Base-by-base conservation (phyloP, 2,888 invertebrate genomes). In the Amaurobius ferox region DNA sequence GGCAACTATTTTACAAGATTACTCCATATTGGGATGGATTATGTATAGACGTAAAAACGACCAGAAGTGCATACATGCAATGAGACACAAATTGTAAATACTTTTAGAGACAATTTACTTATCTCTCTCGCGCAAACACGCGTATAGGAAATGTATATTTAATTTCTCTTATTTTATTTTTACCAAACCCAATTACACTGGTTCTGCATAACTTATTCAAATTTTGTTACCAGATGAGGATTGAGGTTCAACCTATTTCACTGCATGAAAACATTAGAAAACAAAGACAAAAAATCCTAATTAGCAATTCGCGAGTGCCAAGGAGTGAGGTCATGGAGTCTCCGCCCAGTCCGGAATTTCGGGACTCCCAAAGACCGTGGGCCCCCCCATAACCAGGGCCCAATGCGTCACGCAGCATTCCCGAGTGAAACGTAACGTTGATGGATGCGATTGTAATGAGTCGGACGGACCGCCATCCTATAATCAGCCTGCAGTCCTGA, bases 371-470 rank as follows among this genome's bases (percentile, higher is more conserved):
- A 39, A 64, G 64, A 39, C 40, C 40, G 70, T 26, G 29, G 44
- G 19, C 61, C 74, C 9, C 28, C 55, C 32, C n/a, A 70, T 74
- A 74, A 35, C 61, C 74, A 30, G 40, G 68, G 68, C 40, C 40
- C 68, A 23, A 62, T 72, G 62, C 68, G 74, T 73, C 80, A 67
- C 73, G 73, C 68, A 55, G 81, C 81, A 81, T 81, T 81, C 81
- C 81, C 40, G 35, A 26, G 40, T 48, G 74, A 70, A 76, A 76
- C 74, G 62, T 72, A 81, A 68, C 68, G 61, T 74, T 81, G 81
- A 81, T 81, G 81, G 81, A 81, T 81, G 81, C 44, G 81, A 68
- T 81, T 76, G 74, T 81, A 81, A 81, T 81, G 81, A 81, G 74
- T 81, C 66, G 68, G 44, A 40, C 68, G 13, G 35, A 19, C 68